These are phyloP conservation scores for Gadus chalcogrammus DNA, from an alignment of 2,113 vertebrate species.

Conservation along the genomic window DNA sequence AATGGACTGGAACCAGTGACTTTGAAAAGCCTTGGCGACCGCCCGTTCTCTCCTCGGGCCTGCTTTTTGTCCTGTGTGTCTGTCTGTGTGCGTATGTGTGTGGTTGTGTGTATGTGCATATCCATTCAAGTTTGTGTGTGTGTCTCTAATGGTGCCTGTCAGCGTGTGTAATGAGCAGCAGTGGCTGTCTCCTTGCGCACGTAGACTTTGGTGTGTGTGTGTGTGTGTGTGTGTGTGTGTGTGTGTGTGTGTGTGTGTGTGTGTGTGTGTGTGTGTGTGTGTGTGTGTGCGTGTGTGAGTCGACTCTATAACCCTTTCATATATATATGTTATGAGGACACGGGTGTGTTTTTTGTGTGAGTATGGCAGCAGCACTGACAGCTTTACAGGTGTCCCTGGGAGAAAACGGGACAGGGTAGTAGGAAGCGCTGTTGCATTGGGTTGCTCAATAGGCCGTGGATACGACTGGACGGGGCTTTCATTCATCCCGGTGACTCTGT, in stretches of 20 bases:
- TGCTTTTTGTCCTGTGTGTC: neutral
- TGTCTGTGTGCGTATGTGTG: conserved; percentile 19
- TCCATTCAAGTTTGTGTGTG: neutral
- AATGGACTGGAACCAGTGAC: conserved; percentile 57
- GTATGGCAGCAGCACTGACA: too few relatives aligned
- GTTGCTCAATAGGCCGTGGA: conserved; percentile 25
- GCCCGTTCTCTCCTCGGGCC: neutral
- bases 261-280: conserved; percentile 15
- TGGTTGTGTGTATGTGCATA: neutral
- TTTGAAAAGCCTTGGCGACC: conserved; percentile 39
- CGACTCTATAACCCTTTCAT: too few relatives aligned
- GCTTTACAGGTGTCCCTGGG: too few relatives aligned
- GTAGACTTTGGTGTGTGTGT: neutral
- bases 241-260: conserved; percentile 7
- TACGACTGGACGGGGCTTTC: conserved; percentile 10
- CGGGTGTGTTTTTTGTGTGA: too few relatives aligned
- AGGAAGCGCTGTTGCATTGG: neutral
- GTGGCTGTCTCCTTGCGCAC: neutral
- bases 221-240: neutral
- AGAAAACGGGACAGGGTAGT: neutral
- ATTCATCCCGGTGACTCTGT: neutral
- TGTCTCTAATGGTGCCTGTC: neutral
- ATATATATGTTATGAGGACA: too few relatives aligned
- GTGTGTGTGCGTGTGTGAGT: conserved; percentile 8
- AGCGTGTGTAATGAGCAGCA: neutral